These are phyloP conservation scores for Acheta domesticus DNA, from an alignment of 2,888 invertebrate genomes.

Conservation along the genomic window DNA sequence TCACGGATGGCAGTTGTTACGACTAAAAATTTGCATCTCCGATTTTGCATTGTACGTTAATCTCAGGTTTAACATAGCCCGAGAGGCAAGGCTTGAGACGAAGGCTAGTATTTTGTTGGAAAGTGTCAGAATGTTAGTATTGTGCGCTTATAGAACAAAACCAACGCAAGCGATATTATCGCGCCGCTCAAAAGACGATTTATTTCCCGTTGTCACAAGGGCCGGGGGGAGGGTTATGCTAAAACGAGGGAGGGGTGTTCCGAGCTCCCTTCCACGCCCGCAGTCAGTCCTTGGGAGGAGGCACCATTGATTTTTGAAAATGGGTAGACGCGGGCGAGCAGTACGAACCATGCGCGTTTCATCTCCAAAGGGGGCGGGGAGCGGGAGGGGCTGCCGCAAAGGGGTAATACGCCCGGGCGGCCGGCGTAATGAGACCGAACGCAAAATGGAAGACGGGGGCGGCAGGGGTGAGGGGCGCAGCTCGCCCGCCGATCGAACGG, in stretches of 20 bases:
- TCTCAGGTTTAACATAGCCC: no score
- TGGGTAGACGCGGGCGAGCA: slow-evolving; percentile 27
- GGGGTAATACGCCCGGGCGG: slow-evolving; percentile 22
- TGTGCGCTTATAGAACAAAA: no score
- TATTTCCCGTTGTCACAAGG: slow-evolving; percentile 38
- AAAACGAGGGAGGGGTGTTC: slow-evolving; percentile 23
- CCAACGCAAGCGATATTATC: neutral
- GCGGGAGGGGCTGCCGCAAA: slow-evolving; percentile 23
- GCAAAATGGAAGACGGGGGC: slow-evolving; percentile 22
- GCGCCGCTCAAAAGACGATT: slow-evolving; percentile 38
- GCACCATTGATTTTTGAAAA: slow-evolving; percentile 45
- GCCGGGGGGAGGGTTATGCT: slow-evolving; percentile 26
- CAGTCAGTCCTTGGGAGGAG: slow-evolving; percentile 33
- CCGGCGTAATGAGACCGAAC: slow-evolving; percentile 11
- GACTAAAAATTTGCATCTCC: no score
- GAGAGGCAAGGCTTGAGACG: no score
- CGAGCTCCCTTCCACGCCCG: slow-evolving; percentile 23
- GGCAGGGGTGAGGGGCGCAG: slow-evolving; percentile 24
- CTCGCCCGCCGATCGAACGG: no score
- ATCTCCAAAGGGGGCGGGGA: neutral
- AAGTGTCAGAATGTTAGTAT: no score
- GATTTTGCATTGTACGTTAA: no score
- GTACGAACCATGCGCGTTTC: slow-evolving; percentile 12
- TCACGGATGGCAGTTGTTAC: no score
- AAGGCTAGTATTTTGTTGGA: no score